Evolutionary conservation across 2,113 vertebrate species (phyloP).

Genomic region (Catagonus wagneri): DNA sequence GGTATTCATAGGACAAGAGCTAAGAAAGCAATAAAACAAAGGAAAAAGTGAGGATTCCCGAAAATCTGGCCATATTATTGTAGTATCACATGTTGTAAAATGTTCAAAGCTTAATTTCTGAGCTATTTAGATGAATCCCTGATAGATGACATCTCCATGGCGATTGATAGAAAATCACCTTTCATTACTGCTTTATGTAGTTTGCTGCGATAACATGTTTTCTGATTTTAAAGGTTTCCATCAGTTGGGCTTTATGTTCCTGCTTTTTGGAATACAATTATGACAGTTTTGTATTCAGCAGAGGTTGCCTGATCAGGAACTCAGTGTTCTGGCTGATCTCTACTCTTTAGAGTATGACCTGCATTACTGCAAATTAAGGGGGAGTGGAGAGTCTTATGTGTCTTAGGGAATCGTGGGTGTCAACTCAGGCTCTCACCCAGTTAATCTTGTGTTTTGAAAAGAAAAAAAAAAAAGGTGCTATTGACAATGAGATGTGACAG

Average conservation of each 20-base stretch:
- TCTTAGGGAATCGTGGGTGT: slow-evolving; percentile 59
- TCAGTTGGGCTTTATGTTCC: slow-evolving; percentile 36
- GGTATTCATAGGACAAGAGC: slow-evolving; percentile 12
- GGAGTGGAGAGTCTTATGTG: background rate
- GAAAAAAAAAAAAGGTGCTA: slow-evolving; percentile 61
- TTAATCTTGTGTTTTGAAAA: slow-evolving; percentile 72
- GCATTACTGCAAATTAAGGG: slow-evolving; percentile 52
- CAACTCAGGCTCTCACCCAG: slow-evolving; percentile 65
- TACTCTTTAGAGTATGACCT: background rate
- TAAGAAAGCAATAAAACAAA: slow-evolving; percentile 57
- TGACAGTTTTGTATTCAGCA: slow-evolving; percentile 45
- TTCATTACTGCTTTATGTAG: slow-evolving; percentile 60
- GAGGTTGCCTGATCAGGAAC: background rate
- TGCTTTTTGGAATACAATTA: slow-evolving; percentile 50
- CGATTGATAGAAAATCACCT: slow-evolving; percentile 46
- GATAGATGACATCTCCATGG: slow-evolving; percentile 11
- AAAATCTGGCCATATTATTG: slow-evolving; percentile 38
- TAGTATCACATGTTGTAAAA: slow-evolving; percentile 31
- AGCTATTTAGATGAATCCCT: slow-evolving; percentile 46
- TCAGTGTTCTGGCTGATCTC: slow-evolving; percentile 45
- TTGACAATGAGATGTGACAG: slow-evolving; percentile 71
- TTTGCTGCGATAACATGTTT: slow-evolving; percentile 40
- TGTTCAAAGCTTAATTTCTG: slow-evolving; percentile 44
- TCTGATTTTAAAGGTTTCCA: slow-evolving; percentile 62
- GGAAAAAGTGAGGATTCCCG: background rate